Percentiles rank a stretch among this genome's conserved stretches.
These are phyloP conservation scores for Morone chrysops DNA, from an alignment of 2,113 vertebrate genomes.

Conservation along the genomic window DNA sequence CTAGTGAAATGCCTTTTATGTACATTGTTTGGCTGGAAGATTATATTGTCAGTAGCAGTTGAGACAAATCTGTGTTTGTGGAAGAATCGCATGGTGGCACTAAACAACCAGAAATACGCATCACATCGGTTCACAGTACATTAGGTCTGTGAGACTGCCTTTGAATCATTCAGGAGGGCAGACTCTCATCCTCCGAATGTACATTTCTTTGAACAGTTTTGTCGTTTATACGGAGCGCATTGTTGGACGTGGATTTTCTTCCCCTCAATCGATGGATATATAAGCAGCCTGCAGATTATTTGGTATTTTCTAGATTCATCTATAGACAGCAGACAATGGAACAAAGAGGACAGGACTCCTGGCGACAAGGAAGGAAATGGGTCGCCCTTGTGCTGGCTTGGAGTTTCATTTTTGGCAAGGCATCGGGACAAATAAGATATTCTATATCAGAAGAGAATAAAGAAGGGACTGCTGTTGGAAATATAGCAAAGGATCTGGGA, in stretches of 20 bases:
- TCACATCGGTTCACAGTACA: background rate
- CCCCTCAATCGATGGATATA: background rate
- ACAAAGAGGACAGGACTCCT: conserved; percentile 37
- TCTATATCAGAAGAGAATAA: conserved; percentile 76
- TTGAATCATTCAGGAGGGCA: conserved; percentile 1
- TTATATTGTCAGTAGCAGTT: background rate
- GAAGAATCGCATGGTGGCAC: conserved; percentile 40
- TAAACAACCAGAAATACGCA: conserved; percentile 35
- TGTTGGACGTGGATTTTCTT: background rate
- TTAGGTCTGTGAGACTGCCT: background rate
- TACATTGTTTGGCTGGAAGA: background rate
- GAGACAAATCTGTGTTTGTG: background rate
- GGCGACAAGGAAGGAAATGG: background rate
- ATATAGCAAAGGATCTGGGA: conserved; percentile 80
- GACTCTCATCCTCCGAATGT: too few relatives aligned
- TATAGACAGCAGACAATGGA: conserved; percentile 56
- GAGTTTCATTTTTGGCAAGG: conserved; percentile 28
- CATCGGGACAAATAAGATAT: conserved; percentile 69
- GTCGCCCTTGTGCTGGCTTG: conserved; percentile 24
- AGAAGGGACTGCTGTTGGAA: conserved; percentile 60
- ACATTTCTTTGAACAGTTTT: background rate
- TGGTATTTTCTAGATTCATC: background rate
- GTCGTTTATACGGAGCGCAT: background rate
- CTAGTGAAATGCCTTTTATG: background rate
- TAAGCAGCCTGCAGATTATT: background rate